These are phyloP conservation scores for Eilema sororculum DNA, from an alignment of 2,888 invertebrate species.

Conservation along the genomic window DNA sequence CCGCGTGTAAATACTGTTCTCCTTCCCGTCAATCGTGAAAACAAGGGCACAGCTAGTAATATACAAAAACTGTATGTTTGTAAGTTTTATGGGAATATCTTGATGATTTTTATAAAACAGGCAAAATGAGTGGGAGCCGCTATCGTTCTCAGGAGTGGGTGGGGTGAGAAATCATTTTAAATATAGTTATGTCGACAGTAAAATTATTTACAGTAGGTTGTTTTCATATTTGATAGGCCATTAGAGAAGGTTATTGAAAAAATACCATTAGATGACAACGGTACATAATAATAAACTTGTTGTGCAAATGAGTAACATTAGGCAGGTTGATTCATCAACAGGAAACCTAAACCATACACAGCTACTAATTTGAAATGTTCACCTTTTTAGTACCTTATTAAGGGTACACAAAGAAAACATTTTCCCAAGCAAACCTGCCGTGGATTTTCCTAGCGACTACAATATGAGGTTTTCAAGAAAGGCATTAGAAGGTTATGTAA, in stretches of 20 bases:
- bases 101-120: conserved; percentile 29
- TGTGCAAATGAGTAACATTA: not conserved
- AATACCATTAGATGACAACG: not conserved
- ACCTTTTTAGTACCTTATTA: not conserved
- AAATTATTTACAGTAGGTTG: not conserved
- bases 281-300: not conserved
- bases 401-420: not conserved
- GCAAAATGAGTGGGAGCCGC: conserved; percentile 32
- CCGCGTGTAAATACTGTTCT: too few relatives aligned
- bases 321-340: not conserved
- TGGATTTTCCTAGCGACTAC: too few relatives aligned
- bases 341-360: not conserved
- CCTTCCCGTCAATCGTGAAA: too few relatives aligned
- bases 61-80: conserved; percentile 18
- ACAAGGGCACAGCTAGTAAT: conserved; percentile 5
- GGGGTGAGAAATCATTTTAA: conserved; percentile 26
- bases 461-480: too few relatives aligned
- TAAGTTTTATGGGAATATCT: conserved; percentile 6
- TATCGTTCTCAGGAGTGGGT: conserved; percentile 16
- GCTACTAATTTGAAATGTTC: not conserved
- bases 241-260: not conserved
- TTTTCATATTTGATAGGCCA: not conserved
- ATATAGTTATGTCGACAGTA: conserved; percentile 13
- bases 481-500: too few relatives aligned
- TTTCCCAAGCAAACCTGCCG: too few relatives aligned